Percentiles rank a stretch among this genome's conserved stretches.
Conservation (phyloP, 2,113 vertebrate species). For the Vireo altiloquus region DNA sequence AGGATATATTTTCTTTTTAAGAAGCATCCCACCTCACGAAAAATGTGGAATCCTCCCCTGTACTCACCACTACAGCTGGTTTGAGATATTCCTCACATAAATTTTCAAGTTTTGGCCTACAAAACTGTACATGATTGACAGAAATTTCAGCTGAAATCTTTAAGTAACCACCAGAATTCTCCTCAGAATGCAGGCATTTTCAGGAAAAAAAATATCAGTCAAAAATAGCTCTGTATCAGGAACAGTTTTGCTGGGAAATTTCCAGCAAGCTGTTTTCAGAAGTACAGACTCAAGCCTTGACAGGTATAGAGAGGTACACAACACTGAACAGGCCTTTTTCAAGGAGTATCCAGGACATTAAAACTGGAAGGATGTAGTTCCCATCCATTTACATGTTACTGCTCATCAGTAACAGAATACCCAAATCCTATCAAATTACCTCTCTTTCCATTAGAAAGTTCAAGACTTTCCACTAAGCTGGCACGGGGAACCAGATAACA, state of each 20-base stretch:
- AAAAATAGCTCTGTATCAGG: slow-evolving; percentile 47
- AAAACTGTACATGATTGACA: slow-evolving; percentile 18
- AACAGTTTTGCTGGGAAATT: slow-evolving; percentile 36
- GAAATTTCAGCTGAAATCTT: slow-evolving; percentile 30
- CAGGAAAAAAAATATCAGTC: background rate
- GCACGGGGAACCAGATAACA: background rate
- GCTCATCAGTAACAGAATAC: background rate
- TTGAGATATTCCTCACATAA: slow-evolving; percentile 21
- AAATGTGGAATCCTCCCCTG: slow-evolving; percentile 7
- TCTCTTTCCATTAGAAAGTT: slow-evolving; percentile 14
- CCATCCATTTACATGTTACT: background rate
- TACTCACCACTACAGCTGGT: slow-evolving; percentile 35
- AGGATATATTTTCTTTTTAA: background rate
- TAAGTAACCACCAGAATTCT: slow-evolving; percentile 34
- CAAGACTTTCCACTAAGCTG: background rate
- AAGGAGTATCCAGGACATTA: background rate
- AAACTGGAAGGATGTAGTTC: background rate
- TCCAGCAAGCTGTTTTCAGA: slow-evolving; percentile 36
- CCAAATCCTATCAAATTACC: background rate
- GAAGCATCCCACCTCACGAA: background rate
- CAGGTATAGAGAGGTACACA: background rate
- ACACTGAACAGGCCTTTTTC: background rate
- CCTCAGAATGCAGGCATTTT: slow-evolving; percentile 11
- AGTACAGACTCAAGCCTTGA: background rate
- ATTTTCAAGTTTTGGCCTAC: slow-evolving; percentile 33